These are phyloP conservation scores for Ophiothrix spiculata DNA, from an alignment of 35 echinoderm and acorn worm species.

Conservation along the genomic window DNA sequence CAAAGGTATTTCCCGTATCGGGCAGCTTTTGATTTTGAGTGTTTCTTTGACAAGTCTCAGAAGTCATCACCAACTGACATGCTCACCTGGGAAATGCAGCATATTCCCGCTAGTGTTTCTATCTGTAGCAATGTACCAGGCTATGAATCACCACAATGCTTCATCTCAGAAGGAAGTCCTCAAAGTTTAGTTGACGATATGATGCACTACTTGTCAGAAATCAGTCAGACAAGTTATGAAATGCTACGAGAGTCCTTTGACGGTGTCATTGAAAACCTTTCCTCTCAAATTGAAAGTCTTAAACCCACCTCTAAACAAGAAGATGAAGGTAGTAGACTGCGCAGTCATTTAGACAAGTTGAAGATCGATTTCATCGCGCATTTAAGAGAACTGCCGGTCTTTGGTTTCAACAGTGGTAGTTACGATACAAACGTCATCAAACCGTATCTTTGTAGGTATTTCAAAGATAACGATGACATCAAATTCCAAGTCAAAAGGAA, in stretches of 20 bases:
- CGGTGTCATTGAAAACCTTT: background rate
- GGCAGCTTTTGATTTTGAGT: slow-evolving; percentile 8
- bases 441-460: too few relatives aligned
- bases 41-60: too few relatives aligned
- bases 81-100: too few relatives aligned
- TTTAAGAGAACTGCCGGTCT: too few relatives aligned
- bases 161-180: slow-evolving; percentile 30
- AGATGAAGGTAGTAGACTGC: background rate
- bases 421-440: too few relatives aligned
- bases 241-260: background rate
- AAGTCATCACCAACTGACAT: too few relatives aligned
- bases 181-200: slow-evolving; percentile 23
- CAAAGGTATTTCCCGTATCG: slow-evolving; percentile 6
- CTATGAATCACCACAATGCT: too few relatives aligned
- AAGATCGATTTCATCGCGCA: background rate
- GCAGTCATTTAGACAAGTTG: background rate
- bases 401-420: too few relatives aligned
- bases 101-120: too few relatives aligned
- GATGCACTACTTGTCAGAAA: slow-evolving; percentile 39
- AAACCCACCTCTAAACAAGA: too few relatives aligned
- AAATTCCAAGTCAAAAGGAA: slow-evolving; percentile 25
- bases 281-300: slow-evolving; percentile 1
- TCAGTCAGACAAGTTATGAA: background rate
- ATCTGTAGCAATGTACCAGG: too few relatives aligned
- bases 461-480: slow-evolving; percentile 21